Conservation (phyloP, 2,113 vertebrate species). For the Hippocampus guttulatus region DNA sequence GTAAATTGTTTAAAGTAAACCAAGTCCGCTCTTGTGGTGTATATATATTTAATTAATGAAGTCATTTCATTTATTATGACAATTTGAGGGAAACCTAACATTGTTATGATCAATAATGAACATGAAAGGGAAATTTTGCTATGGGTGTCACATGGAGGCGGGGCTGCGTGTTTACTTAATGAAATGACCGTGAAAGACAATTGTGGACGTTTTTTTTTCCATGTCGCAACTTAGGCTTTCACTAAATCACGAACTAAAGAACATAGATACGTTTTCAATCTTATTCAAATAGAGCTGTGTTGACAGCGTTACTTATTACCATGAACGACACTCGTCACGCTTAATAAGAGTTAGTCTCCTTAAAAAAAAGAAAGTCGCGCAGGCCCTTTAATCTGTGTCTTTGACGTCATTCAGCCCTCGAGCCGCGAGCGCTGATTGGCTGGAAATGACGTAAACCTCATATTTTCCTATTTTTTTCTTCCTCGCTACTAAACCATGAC, state of each 20-base stretch:
- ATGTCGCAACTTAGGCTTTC: not conserved
- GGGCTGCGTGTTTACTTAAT: not conserved
- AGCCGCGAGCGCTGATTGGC: slow-evolving; percentile 81
- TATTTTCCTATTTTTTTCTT: slow-evolving; percentile 51
- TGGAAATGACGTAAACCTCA: slow-evolving; percentile 82
- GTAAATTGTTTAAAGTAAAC: too few relatives aligned
- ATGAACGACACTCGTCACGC: not conserved
- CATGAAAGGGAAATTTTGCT: not conserved
- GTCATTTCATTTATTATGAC: too few relatives aligned
- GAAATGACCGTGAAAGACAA: not conserved
- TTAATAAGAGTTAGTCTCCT: slow-evolving; percentile 34
- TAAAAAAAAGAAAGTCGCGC: slow-evolving; percentile 35
- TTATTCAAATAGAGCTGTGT: not conserved
- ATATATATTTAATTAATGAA: too few relatives aligned
- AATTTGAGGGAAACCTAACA: too few relatives aligned
- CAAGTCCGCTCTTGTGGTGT: too few relatives aligned
- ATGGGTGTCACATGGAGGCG: not conserved
- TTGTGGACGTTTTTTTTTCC: not conserved
- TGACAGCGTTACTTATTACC: not conserved
- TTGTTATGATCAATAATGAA: too few relatives aligned
- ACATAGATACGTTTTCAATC: not conserved
- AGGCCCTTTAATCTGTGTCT: slow-evolving; percentile 70
- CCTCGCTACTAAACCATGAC: slow-evolving; percentile 75
- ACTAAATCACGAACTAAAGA: not conserved
- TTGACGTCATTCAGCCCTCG: slow-evolving; percentile 80